These are phyloP conservation scores for Gasteruption jaculator DNA, from an alignment of 2,888 invertebrate species.

Conservation along the genomic window DNA sequence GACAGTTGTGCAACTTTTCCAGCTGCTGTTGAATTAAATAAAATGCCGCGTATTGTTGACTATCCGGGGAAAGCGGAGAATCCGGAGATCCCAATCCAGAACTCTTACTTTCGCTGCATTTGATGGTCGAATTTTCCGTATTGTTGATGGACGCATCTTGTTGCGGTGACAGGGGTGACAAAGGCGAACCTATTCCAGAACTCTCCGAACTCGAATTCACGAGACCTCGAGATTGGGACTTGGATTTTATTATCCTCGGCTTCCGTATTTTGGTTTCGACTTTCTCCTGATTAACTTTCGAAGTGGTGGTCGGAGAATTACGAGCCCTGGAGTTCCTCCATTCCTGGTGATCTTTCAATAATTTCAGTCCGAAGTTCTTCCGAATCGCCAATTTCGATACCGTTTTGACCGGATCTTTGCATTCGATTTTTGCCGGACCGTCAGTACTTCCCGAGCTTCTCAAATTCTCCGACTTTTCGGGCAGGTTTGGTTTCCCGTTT, in stretches of 20 bases:
- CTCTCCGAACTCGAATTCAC: constrained; percentile 43
- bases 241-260: constrained; percentile 23
- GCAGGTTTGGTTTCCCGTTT: not conserved
- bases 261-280: too few relatives aligned
- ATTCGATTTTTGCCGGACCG: not conserved
- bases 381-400: constrained; percentile 19
- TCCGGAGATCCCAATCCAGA: constrained; percentile 39
- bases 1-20: constrained; percentile 39
- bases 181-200: constrained; percentile 42
- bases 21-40: constrained; percentile 39
- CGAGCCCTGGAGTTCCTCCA: constrained; percentile 23
- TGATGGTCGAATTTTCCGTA: constrained; percentile 22
- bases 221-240: constrained; percentile 25
- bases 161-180: constrained; percentile 39
- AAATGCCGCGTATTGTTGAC: constrained; percentile 39
- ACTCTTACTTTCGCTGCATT: constrained; percentile 35
- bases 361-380: constrained; percentile 33
- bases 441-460: not conserved
- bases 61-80: constrained; percentile 40
- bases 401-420: constrained; percentile 7
- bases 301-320: constrained; percentile 15
- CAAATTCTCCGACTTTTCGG: not conserved
- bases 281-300: constrained; percentile 1
- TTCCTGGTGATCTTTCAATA: constrained; percentile 24
- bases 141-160: constrained; percentile 22